Evolutionary conservation across 1,140 invertebrate species (phyloP), one percentile per base, ranked within the genome.

Genomic region (Chrysopa pallens): DNA sequence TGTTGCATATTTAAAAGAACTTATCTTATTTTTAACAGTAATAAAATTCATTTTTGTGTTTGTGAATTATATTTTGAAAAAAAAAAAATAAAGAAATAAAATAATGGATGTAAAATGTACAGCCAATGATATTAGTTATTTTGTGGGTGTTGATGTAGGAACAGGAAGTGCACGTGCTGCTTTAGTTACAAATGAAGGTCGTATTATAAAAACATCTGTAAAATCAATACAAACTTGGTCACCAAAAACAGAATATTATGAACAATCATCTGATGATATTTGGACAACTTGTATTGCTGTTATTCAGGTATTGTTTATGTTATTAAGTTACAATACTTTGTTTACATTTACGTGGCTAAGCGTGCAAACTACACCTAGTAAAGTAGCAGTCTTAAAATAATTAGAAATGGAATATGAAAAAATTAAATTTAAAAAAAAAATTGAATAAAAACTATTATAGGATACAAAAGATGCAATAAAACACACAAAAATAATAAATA

Each of bases 91-190:
- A 6, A 8, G 13, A 8, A 15, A 12, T 38, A 7, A 38, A 12
- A 38, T 11, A 7, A 15, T 40, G 14, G 13, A 7, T 27, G 2
- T 23, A 15, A 29, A 38, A 29, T 15, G 17, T n/a, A 23, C 1
- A 23, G 5, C 13, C 31, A 39, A 40, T 13, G n/a, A 11, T 14
- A 42, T 40, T 36, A 48, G 42, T 47, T 80, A 75, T 57, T 91
- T 84, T 61, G 70, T 95, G 54, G 90, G 90, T 42, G 85, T 97
- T 13, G 92, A 97, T 65, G 89, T 95, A 14, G 92, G 92, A 17
- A 91, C 89, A 6, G 80, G 79, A 31, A 93, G 89, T 66, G 86
- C 77, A 8, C 61, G 92, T 46, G 87, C 82, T 13, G 89, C 80
- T 29, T 56, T 95, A 15, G 78, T 92, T 8, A 58, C 67, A 33